phyloP scores from a whole-genome alignment of 2,113 vertebrate species.

The Hydropotes inermis region DNA sequence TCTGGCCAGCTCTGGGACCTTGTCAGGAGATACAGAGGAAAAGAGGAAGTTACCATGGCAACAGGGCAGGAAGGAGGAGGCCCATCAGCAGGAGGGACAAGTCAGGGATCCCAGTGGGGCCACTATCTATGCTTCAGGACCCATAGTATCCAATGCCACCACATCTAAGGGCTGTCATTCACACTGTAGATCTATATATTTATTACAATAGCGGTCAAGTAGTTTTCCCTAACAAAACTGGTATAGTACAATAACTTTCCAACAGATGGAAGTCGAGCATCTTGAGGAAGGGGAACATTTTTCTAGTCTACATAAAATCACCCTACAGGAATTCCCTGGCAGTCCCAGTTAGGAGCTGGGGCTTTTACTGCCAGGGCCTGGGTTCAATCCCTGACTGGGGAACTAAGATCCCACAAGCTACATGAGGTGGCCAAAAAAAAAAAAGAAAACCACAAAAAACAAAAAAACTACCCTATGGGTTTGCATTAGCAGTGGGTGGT shows the following conservation, averaged over 20 bases:
- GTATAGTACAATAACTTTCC: background rate
- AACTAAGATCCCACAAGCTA: background rate
- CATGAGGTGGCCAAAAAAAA: background rate
- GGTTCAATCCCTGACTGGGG: background rate
- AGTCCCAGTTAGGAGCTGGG: background rate
- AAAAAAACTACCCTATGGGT: background rate
- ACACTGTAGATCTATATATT: rapidly evolving
- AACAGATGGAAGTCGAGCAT: background rate
- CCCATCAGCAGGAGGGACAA: background rate
- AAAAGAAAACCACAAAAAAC: background rate
- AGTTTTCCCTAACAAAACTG: background rate
- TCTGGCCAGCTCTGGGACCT: constrained; percentile 91
- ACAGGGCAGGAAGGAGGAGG: background rate
- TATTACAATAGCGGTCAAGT: background rate
- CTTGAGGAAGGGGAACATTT: background rate
- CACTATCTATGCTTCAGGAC: background rate
- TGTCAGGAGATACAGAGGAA: background rate
- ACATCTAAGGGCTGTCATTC: background rate
- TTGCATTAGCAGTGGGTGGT: background rate
- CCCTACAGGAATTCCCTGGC: background rate
- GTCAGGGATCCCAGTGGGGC: background rate
- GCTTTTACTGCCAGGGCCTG: background rate
- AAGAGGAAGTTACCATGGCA: background rate
- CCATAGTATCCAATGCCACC: background rate
- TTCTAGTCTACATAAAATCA: background rate